phyloP scores from a whole-genome alignment of 2,888 invertebrate genomes.

The Microchrysa polita region DNA sequence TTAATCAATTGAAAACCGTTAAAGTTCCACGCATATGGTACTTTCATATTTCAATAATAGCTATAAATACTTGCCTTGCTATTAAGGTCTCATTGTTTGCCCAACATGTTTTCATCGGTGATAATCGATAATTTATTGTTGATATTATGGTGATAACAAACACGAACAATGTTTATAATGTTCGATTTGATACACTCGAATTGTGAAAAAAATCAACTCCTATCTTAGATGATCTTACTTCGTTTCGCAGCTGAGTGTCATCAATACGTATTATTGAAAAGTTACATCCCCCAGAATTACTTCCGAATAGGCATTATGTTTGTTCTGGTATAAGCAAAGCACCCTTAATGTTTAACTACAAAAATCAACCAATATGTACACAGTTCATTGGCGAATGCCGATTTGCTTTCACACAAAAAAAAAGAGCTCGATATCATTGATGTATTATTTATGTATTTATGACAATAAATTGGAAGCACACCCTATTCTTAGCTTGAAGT shows the following conservation, averaged over 20 bases:
- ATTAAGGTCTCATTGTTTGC: constrained; percentile 46
- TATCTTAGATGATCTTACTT: background rate
- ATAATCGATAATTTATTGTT: constrained; percentile 49
- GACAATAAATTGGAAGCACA: too few species aligned
- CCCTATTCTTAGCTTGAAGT: too few species aligned
- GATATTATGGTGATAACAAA: constrained; percentile 12
- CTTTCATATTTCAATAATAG: background rate
- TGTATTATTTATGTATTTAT: too few species aligned
- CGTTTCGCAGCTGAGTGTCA: background rate
- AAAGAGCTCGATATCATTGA: too few species aligned
- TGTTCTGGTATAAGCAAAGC: too few species aligned
- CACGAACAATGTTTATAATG: background rate
- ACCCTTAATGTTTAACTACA: too few species aligned
- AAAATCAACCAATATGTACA: too few species aligned
- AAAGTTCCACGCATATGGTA: background rate
- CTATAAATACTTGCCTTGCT: background rate
- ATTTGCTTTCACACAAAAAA: too few species aligned
- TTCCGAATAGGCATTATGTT: constrained; percentile 9
- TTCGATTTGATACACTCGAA: background rate
- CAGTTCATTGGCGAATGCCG: too few species aligned
- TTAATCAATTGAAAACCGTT: constrained; percentile 36
- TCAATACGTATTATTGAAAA: background rate
- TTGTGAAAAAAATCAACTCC: constrained; percentile 6
- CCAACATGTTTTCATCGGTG: constrained; percentile 49
- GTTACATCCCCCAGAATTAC: constrained; percentile 23